Conservation (phyloP, 1,140 invertebrate species). For the Amyelois transitella region DNA sequence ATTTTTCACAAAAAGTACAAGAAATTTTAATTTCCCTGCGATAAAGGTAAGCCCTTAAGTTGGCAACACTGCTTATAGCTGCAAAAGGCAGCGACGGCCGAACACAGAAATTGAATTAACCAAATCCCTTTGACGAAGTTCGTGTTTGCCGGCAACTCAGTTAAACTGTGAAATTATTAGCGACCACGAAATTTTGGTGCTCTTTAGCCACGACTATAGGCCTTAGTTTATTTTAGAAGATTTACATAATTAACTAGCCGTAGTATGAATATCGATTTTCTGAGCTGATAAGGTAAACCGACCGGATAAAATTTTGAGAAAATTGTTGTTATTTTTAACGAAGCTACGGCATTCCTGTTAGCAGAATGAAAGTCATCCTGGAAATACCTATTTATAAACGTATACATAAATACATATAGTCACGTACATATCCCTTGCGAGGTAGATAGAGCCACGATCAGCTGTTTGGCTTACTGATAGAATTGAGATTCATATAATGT, state of each 20-base stretch:
- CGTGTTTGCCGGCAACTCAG: slow-evolving; percentile 31
- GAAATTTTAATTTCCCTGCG: not conserved
- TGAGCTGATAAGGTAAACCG: not conserved
- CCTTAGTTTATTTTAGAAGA: slow-evolving; percentile 19
- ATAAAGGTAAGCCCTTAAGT: not conserved
- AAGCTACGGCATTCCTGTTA: not conserved
- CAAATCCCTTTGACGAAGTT: slow-evolving; percentile 44
- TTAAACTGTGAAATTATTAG: slow-evolving; percentile 37
- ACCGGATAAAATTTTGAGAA: not conserved
- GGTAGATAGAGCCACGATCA: too few relatives aligned
- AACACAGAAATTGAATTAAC: slow-evolving; percentile 45
- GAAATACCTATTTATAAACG: not conserved
- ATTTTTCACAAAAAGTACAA: too few relatives aligned
- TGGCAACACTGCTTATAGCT: not conserved
- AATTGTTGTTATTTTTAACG: not conserved
- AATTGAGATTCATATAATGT: not conserved
- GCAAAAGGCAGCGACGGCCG: slow-evolving; percentile 21
- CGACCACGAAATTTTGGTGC: slow-evolving; percentile 16
- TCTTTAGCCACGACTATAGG: slow-evolving; percentile 22
- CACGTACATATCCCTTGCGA: too few relatives aligned
- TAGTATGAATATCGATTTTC: not conserved
- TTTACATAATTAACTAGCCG: slow-evolving; percentile 11
- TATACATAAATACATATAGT: too few relatives aligned
- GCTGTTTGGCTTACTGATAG: too few relatives aligned
- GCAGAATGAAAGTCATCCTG: not conserved